Base-by-base conservation (phyloP, 2,113 vertebrate genomes). In the Platichthys stellatus region DNA sequence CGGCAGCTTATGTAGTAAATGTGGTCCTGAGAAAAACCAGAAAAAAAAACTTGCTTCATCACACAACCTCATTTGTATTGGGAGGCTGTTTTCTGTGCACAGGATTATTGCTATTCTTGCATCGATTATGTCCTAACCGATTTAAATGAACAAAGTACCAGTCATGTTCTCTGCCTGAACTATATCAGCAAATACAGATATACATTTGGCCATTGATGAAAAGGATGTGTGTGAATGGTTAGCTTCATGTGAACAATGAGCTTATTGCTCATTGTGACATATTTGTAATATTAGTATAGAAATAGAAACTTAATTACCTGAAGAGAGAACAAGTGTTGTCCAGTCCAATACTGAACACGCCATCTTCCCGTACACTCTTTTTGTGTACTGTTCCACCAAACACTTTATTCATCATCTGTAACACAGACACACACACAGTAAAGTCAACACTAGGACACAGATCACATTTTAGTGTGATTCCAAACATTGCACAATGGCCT, bases 351-450 rank as follows among this genome's bases (percentile, higher is more conserved):
- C 67, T 98, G 94, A 99, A 99, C 69, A 97, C 97, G 0, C 98
- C 98, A 20, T 99, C 98, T 92, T 99, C 98, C 91, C 98, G 88
- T 0, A 98, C 95, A 70, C 92, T 96, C 86, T 98, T 99, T 91
- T 96, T 98, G 93, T 99, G 97, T 45, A 99, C 98, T 0, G 98
- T 97, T 1, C 98, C 98, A 24, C 97, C 97, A 93, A 99, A 99
- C 4, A 99, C 98, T 84, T 99, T 99, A 88, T 98, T 99, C 98
- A 99, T 97, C 98, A 99, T 99, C 98, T 99, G 91, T 15, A 80
- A n/a, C 12, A 82, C 3, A 73, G 26, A 58, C 9, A 80, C 9
- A 80, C 3, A 72, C 49, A 58, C 31, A 63, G 4, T 56, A 66
- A 15, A 61, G 71, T 82, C 60, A 84, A 51, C 7, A 67, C 24